A percentile compares a stretch with the other conserved stretches of the same genome.
phyloP scores from a whole-genome alignment of 2,888 invertebrate species.

The Caenorhabditis virilis region DNA sequence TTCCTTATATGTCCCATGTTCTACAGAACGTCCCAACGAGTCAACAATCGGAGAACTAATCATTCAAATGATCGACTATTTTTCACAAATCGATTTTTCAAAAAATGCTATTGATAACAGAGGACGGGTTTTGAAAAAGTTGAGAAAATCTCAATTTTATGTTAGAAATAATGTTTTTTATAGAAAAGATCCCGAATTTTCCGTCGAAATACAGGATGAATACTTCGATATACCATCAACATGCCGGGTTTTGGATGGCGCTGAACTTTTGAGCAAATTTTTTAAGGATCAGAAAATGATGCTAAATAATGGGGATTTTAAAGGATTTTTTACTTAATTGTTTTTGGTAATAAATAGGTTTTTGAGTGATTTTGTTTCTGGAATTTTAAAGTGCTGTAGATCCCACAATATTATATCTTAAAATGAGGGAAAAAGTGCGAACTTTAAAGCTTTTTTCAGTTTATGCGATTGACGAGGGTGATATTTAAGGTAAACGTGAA shows the following conservation, averaged over 20 bases:
- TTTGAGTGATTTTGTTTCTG: no score
- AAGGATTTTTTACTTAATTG: conserved; percentile 4
- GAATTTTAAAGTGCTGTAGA: not conserved
- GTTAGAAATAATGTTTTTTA: not conserved
- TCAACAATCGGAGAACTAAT: conserved; percentile 12
- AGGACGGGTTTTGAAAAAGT: conserved; percentile 17
- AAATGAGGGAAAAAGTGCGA: no score
- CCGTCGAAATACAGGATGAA: conserved; percentile 13
- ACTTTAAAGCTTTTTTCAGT: no score
- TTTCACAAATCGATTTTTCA: conserved; percentile 24
- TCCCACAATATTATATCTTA: no score
- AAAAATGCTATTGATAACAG: conserved; percentile 17
- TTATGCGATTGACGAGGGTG: no score
- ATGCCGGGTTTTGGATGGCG: conserved; percentile 10
- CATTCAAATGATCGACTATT: conserved; percentile 29
- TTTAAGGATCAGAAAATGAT: conserved; percentile 7
- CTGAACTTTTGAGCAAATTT: conserved; percentile 3
- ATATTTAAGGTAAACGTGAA: no score
- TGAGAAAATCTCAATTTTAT: not conserved
- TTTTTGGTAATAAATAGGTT: no score
- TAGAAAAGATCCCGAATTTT: not conserved
- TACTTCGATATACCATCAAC: conserved; percentile 16
- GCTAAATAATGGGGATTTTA: not conserved
- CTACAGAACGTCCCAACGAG: conserved; percentile 12
- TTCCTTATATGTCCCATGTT: conserved; percentile 16